phyloP scores from a whole-genome alignment of 2,113 vertebrate genomes.

The Aspiorhynchus laticeps region DNA sequence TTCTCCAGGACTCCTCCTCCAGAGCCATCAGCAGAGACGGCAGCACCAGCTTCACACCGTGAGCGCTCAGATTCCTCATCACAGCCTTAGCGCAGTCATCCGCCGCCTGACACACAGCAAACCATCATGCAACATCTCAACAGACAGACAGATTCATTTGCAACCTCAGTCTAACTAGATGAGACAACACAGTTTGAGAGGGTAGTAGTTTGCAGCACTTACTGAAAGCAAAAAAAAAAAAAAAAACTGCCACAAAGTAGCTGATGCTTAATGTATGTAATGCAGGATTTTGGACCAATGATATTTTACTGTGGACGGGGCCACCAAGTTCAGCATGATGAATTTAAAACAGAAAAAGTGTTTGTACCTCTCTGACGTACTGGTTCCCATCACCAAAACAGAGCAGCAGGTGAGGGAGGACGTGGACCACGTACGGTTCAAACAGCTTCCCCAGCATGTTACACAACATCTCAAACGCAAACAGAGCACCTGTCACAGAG shows the following conservation, averaged over 20 bases:
- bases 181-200: too few relatives aligned
- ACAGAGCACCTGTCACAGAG: constrained; percentile 83
- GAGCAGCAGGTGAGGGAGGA: constrained; percentile 92
- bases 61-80: constrained; percentile 95
- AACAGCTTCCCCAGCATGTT: constrained; percentile 98
- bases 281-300: background rate
- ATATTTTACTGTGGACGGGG: background rate
- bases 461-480: constrained; percentile 99
- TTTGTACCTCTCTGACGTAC: constrained; percentile 92
- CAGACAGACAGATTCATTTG: background rate
- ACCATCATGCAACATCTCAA: background rate
- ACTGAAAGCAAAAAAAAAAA: too few relatives aligned
- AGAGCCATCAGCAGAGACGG: constrained; percentile 93
- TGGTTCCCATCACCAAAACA: constrained; percentile 99
- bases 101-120: constrained; percentile 81
- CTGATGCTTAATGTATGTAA: too few relatives aligned
- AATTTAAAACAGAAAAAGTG: background rate
- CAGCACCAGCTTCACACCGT: constrained; percentile 96
- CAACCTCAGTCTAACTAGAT: background rate
- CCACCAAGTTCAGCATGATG: background rate
- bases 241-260: too few relatives aligned
- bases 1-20: constrained; percentile 98
- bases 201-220: too few relatives aligned
- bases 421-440: constrained; percentile 96
- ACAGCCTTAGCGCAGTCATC: constrained; percentile 99